These are phyloP conservation scores for Nothobranchius kuhntae DNA, from an alignment of 2,113 vertebrate species.

Conservation along the genomic window DNA sequence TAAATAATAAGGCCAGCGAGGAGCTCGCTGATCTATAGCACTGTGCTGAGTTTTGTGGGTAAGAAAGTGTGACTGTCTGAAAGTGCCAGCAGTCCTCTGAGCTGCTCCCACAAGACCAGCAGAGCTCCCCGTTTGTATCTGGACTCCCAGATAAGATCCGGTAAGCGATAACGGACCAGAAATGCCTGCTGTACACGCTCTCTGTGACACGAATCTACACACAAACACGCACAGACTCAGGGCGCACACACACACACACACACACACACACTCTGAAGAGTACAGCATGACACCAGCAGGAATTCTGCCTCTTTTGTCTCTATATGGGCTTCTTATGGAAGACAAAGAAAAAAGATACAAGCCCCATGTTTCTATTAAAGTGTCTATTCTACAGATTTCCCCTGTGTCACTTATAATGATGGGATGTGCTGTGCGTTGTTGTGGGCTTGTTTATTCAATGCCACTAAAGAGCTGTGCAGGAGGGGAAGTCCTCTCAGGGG, in stretches of 20 bases:
- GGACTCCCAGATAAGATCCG: slow-evolving; percentile 72
- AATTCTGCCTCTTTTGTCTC: slow-evolving; percentile 17
- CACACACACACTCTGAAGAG: slow-evolving; percentile 6
- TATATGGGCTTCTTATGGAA: background rate
- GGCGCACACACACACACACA: slow-evolving; percentile 12
- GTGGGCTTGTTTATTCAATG: slow-evolving; percentile 67
- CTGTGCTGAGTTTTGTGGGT: slow-evolving; percentile 46
- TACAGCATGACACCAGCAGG: slow-evolving; percentile 28
- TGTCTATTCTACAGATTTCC: slow-evolving; percentile 54
- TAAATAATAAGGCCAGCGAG: slow-evolving; percentile 33
- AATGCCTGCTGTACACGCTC: slow-evolving; percentile 51
- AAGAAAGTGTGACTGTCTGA: slow-evolving; percentile 55
- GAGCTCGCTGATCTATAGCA: slow-evolving; percentile 33
- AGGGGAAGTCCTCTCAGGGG: slow-evolving; percentile 54
- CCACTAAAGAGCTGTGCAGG: slow-evolving; percentile 62
- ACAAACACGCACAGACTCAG: slow-evolving; percentile 8
- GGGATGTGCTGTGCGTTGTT: slow-evolving; percentile 47
- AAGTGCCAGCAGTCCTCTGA: slow-evolving; percentile 50
- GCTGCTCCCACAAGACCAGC: slow-evolving; percentile 53
- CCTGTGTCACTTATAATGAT: slow-evolving; percentile 53
- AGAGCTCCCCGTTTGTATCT: slow-evolving; percentile 63
- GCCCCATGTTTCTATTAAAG: slow-evolving; percentile 35
- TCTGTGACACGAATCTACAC: slow-evolving; percentile 39
- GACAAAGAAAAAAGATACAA: slow-evolving; percentile 4
- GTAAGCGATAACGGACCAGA: slow-evolving; percentile 45